Evolutionary conservation across 1,140 invertebrate genomes (phyloP).

Genomic region (Grapholita molesta): DNA sequence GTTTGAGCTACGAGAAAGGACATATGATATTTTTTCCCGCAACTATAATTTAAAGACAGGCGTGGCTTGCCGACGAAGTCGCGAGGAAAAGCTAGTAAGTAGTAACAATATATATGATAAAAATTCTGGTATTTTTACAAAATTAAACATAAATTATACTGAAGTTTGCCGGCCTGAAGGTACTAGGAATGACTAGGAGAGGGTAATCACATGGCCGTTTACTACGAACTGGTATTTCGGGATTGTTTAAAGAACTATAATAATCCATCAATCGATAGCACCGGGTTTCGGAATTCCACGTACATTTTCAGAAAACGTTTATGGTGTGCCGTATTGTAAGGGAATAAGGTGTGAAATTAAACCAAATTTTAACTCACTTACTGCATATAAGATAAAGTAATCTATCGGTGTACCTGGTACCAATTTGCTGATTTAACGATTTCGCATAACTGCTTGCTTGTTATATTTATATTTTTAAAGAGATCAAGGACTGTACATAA

Average conservation of each 20-base stretch:
- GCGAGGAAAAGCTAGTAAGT: no score
- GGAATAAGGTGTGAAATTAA: background rate
- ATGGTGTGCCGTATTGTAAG: background rate
- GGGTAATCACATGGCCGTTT: background rate
- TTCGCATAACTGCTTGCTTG: background rate
- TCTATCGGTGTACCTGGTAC: background rate
- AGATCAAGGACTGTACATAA: no score
- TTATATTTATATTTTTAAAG: no score
- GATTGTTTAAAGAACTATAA: background rate
- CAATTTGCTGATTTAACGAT: background rate
- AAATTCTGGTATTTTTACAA: no score
- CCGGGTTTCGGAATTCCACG: background rate
- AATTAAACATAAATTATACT: no score
- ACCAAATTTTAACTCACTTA: background rate
- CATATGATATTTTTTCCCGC: no score
- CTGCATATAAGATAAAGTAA: background rate
- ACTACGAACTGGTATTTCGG: background rate
- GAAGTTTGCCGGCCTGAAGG: no score
- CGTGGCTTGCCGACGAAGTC: no score
- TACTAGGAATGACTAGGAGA: background rate
- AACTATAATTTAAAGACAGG: no score
- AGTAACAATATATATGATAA: no score
- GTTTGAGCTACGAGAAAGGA: no score
- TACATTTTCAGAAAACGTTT: background rate
- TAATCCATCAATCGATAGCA: background rate